Evolutionary conservation across 1,140 invertebrate species (phyloP).

Genomic region (Antheraea pernyi): DNA sequence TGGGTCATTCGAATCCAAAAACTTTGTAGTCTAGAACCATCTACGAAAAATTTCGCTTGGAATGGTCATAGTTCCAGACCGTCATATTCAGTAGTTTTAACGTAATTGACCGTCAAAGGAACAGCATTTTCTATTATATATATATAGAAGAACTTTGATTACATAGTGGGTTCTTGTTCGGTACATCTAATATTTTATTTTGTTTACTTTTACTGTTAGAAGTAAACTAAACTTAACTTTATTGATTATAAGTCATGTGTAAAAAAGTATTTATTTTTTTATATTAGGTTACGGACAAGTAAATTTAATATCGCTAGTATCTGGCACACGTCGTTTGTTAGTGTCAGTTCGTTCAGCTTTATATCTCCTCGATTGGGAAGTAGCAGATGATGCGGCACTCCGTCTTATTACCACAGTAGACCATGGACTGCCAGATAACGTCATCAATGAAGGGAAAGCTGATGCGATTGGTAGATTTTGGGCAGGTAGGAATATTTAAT

Average conservation of each 20-base stretch:
- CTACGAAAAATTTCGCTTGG: too few relatives aligned
- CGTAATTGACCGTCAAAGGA: too few relatives aligned
- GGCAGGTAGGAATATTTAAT: conserved; percentile 34
- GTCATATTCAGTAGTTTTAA: too few relatives aligned
- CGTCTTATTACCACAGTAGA: conserved; percentile 49
- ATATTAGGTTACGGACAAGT: conserved; percentile 54
- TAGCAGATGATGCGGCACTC: conserved; percentile 43
- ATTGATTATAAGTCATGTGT: too few relatives aligned
- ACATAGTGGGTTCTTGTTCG: neutral
- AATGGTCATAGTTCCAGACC: too few relatives aligned
- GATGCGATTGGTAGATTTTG: conserved; percentile 55
- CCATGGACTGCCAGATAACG: conserved; percentile 50
- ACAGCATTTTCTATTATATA: too few relatives aligned
- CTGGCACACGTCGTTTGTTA: conserved; percentile 37
- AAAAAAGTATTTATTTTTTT: neutral
- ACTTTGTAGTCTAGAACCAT: too few relatives aligned
- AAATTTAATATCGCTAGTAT: conserved; percentile 49
- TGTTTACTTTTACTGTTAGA: too few relatives aligned
- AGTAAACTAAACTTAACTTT: too few relatives aligned
- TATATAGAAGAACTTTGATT: neutral
- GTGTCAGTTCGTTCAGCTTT: conserved; percentile 50
- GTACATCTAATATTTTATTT: neutral
- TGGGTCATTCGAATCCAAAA: too few relatives aligned
- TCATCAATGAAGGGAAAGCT: conserved; percentile 59
- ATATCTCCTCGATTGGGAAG: conserved; percentile 52